Base-by-base conservation (phyloP, 2,888 invertebrate species). In the Carterocephalus palaemon region DNA sequence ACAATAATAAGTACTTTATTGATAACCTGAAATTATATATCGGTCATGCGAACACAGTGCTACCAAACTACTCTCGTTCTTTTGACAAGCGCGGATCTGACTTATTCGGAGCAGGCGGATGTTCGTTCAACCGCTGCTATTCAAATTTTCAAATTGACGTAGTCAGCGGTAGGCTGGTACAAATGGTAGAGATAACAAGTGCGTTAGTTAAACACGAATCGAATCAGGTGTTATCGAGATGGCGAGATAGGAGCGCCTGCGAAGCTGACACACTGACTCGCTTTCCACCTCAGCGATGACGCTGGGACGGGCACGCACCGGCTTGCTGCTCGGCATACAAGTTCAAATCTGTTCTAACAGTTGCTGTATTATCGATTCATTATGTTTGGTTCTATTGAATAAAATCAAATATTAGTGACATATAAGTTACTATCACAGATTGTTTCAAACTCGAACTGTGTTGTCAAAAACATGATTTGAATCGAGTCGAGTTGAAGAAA, bases 241-340 rank as follows among this genome's bases (percentile, higher is more conserved):
- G 52, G 53, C 46, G 55, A 48, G 54, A 45, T 55, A 57, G 58
- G 56, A 59, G 58, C 52, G 56, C n/a, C n/a, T n/a, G 46, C 53
- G 48, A 46, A 54, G 52, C 62, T 83, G 87, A 85, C 87, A 87
- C 69, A 87, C 86, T 86, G 85, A 84, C 87, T 87, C 78, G 82
- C 85, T 87, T 88, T 88, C 85, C 79, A 75, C 59, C 51, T 49
- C 56, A 56, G 52, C 62, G 48, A 51, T 40, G 40, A 32, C 37
- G 50, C 51, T 46, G 46, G 33, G 34, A 33, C 49, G 29, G 26
- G 51, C 46, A 49, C 52, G 47, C 47, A 37, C 48, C 37, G 33
- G 36, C n/a, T n/a, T 39, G 36, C 28, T 47, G 38, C 36, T 23
- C n/a, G 37, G 46, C 42, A 8, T 29, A 29, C 31, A 20, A 20